Evolutionary conservation across 2,113 vertebrate genomes (phyloP).

Genomic region (Oryzias celebensis): DNA sequence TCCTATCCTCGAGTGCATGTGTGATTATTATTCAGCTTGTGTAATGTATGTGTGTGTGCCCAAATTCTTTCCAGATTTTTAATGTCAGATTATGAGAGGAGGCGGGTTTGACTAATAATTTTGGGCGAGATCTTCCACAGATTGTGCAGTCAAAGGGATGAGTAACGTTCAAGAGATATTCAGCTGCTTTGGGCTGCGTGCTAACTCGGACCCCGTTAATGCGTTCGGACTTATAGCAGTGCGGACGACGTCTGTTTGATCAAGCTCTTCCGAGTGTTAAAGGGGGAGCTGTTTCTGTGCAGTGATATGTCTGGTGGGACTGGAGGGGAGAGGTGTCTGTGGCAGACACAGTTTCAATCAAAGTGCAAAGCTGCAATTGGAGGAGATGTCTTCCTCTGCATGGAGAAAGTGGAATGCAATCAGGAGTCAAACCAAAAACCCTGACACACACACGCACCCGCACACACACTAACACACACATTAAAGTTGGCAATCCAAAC

Average conservation of each 20-base stretch:
- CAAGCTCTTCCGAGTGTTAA: conserved; percentile 39
- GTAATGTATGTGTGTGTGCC: conserved; percentile 6
- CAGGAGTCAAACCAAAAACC: conserved; percentile 39
- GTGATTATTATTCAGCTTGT: conserved; percentile 48
- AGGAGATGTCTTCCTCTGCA: conserved; percentile 63
- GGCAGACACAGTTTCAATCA: conserved; percentile 67
- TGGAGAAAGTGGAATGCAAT: conserved; percentile 61
- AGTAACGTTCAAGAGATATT: conserved; percentile 61
- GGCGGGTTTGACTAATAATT: conserved; percentile 48
- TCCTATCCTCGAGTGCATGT: conserved; percentile 43
- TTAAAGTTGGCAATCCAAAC: conserved; percentile 49
- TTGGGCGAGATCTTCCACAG: conserved; percentile 25
- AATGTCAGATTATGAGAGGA: conserved; percentile 41
- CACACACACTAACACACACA: conserved; percentile 28
- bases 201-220: conserved; percentile 28
- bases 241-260: conserved; percentile 56
- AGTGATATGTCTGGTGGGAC: conserved; percentile 57
- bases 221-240: conserved; percentile 34
- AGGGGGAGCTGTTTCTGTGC: conserved; percentile 50
- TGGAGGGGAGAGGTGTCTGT: conserved; percentile 34
- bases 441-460: conserved; percentile 8
- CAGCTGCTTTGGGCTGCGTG: conserved; percentile 26
- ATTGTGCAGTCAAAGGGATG: conserved; percentile 31
- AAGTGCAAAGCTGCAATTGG: conserved; percentile 43
- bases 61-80: conserved; percentile 44